Percentiles rank a stretch among this genome's conserved stretches.
Evolutionary conservation across 1,140 invertebrate species (phyloP).

Genomic region (Drosophila bifasciata): DNA sequence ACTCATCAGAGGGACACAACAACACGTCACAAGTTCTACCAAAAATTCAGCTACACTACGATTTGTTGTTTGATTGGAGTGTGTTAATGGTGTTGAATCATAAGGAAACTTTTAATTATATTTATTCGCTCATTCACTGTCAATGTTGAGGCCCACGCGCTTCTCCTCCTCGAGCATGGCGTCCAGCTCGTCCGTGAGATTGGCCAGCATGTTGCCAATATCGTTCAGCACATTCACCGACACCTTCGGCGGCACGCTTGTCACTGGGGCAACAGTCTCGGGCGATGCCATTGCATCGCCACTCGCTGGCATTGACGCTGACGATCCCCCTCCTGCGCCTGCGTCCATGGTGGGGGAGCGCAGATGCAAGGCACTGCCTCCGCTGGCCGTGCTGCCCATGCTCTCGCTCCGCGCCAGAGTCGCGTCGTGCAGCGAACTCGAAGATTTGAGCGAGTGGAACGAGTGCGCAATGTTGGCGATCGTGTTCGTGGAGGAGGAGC

Average conservation of each 20-base stretch:
- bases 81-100: slow-evolving; percentile 26
- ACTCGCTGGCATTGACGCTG: slow-evolving; percentile 20
- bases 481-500: slow-evolving; percentile 83
- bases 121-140: slow-evolving; percentile 82
- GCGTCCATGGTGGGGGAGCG: slow-evolving; percentile 76
- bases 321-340: slow-evolving; percentile 16
- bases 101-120: slow-evolving; percentile 6
- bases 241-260: slow-evolving; percentile 84
- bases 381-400: slow-evolving; percentile 72
- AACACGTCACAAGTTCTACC: slow-evolving; percentile 39
- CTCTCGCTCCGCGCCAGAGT: slow-evolving; percentile 72
- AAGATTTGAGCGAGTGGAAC: slow-evolving; percentile 83
- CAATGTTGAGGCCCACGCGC: slow-evolving; percentile 89
- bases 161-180: slow-evolving; percentile 97
- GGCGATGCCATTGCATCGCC: slow-evolving; percentile 5
- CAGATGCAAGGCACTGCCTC: slow-evolving; percentile 67
- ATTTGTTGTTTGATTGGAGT: slow-evolving; percentile 67
- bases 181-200: slow-evolving; percentile 96
- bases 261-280: slow-evolving; percentile 5
- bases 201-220: slow-evolving; percentile 98
- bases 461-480: slow-evolving; percentile 83
- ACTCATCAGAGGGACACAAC: slow-evolving; percentile 24
- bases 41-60: slow-evolving; percentile 77
- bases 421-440: slow-evolving; percentile 79
- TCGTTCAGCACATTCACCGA: slow-evolving; percentile 96